These are phyloP conservation scores for Euschistus heros DNA, from an alignment of 1,140 invertebrate genomes.

Conservation along the genomic window DNA sequence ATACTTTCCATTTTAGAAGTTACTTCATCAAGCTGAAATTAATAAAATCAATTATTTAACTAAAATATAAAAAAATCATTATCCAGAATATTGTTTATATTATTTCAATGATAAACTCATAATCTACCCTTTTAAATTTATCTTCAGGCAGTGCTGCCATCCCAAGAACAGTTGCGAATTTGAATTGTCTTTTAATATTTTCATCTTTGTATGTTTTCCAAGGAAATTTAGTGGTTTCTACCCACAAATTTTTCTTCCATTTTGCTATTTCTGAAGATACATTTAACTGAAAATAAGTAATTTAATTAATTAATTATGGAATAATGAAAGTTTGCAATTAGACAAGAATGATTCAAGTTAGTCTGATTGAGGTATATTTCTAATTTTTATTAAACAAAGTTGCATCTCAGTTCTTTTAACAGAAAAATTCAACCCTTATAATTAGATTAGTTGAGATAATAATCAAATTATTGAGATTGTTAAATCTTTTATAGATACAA, in stretches of 20 bases:
- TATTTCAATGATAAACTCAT: neutral
- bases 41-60: neutral
- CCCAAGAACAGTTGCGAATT: constrained; percentile 52
- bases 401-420: too few species aligned
- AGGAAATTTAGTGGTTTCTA: constrained; percentile 48
- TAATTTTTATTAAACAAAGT: too few species aligned
- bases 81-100: neutral
- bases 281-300: constrained; percentile 26
- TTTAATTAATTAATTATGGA: too few species aligned
- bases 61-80: neutral
- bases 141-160: constrained; percentile 56
- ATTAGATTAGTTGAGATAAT: too few species aligned
- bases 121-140: constrained; percentile 35
- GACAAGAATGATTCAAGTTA: too few species aligned
- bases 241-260: constrained; percentile 39
- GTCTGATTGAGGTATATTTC: too few species aligned
- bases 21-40: constrained; percentile 22
- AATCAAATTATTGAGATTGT: too few species aligned
- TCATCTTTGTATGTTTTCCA: constrained; percentile 51
- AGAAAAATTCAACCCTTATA: too few species aligned
- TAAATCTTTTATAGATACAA: too few species aligned
- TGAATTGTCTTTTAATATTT: constrained; percentile 51
- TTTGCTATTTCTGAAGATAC: constrained; percentile 33
- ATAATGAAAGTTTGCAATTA: too few species aligned
- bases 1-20: constrained; percentile 53